Evolutionary conservation across 2,888 invertebrate species (phyloP), one percentile per base, ranked within the genome.

Genomic region (Holacanthella duospinosa): DNA sequence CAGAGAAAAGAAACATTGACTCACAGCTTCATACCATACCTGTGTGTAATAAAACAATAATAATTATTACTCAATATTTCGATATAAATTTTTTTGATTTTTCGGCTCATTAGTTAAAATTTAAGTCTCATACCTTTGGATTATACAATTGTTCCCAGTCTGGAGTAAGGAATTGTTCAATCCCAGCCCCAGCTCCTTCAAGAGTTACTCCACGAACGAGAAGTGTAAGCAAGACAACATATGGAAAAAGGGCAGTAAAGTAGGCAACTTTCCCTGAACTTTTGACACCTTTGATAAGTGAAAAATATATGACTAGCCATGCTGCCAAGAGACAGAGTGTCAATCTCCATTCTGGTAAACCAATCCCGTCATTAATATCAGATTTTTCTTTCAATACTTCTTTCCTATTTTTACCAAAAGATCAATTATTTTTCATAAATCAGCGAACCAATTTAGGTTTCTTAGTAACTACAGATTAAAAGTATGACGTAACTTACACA

Each of bases 231-330:
- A 92, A 83, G 59, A 92, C 84, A 3, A 88, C 81, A 74, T 89
- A 89, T 0, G 91, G 91, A 76, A 91, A 90, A 1, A 92, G 77
- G 0, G 93, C 93, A n/a, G 93, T 84, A 77, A 93, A 89, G 77
- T 93, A 93, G 0, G 92, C 85, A 0, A 86, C 87, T 77, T 88
- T 89, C 29, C 68, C 68, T 19, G 65, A 65, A 57, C 63, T 65
- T 44, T 59, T 58, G 27, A 59, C 59, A 6, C 59, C 59, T 26
- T 59, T 59, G 48, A 59, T 59, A 6, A 59, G 25, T 3, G 59
- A 59, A 25, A 29, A 16, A 44, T 25, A 59, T 25, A 59, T 59
- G 4, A 59, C 59, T 6, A 59, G 25, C 59, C 59, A 59, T 4
- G 44, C 3, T 6, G 44, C 43, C 24, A 59, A 27, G 19, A 48